phyloP scores from a whole-genome alignment of 2,797 vertebrate genomes.

The Micromesistius poutassou region DNA sequence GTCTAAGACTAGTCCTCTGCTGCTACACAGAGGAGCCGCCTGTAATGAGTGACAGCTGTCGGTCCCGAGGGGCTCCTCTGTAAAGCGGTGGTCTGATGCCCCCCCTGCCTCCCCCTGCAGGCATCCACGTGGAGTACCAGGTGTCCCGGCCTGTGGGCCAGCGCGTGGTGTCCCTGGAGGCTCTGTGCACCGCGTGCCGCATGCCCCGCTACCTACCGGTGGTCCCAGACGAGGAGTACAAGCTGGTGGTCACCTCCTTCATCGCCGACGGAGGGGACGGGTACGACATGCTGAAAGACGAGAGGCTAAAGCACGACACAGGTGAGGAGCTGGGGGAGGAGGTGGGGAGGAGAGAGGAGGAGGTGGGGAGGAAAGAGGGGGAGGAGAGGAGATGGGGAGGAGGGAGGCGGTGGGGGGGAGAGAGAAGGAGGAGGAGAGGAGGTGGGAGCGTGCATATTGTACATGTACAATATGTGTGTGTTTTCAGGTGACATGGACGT shows the following conservation, averaged over 20 bases:
- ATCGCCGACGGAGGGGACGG: slow-evolving; percentile 81
- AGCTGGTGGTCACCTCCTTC: slow-evolving; percentile 77
- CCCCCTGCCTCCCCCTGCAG: slow-evolving; percentile 21
- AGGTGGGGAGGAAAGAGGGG: too few relatives aligned
- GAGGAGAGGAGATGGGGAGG: neutral
- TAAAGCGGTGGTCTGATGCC: neutral
- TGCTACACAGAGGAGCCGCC: too few relatives aligned
- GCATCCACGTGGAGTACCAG: slow-evolving; percentile 45
- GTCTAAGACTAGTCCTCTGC: too few relatives aligned
- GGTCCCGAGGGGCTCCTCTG: too few relatives aligned
- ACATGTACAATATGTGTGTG: neutral
- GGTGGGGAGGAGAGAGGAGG: neutral
- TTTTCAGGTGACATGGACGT: slow-evolving; percentile 80
- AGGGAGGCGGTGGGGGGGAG: too few relatives aligned
- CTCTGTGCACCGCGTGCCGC: slow-evolving; percentile 68
- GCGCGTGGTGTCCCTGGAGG: slow-evolving; percentile 32
- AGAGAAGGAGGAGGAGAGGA: slow-evolving; percentile 60
- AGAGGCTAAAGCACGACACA: slow-evolving; percentile 78
- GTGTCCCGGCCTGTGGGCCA: slow-evolving; percentile 41
- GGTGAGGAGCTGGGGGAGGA: slow-evolving; percentile 49
- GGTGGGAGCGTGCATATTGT: slow-evolving; percentile 22
- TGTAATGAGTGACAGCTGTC: too few relatives aligned
- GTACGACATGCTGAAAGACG: slow-evolving; percentile 79
- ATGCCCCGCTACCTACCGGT: slow-evolving; percentile 81
- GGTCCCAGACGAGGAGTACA: slow-evolving; percentile 72